Percentiles rank a stretch among this genome's conserved stretches.
Evolutionary conservation across 2,113 vertebrate genomes (phyloP).

Genomic region (Polyodon spathula): DNA sequence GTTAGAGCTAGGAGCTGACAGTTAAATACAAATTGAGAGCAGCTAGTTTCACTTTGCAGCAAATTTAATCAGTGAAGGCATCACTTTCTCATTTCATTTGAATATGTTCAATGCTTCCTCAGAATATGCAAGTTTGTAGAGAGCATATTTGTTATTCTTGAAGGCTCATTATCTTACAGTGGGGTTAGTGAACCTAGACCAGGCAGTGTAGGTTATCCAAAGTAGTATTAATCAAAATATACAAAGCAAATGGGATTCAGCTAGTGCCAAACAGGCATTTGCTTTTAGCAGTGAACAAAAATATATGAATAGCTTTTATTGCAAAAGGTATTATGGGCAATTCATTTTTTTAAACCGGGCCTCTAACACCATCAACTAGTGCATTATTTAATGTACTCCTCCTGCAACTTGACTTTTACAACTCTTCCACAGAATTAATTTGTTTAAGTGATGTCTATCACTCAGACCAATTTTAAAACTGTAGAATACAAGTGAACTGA

Average conservation of each 20-base stretch:
- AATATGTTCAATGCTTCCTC: slow-evolving; percentile 57
- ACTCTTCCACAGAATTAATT: slow-evolving; percentile 59
- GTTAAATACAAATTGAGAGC: slow-evolving; percentile 63
- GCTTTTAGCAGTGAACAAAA: slow-evolving; percentile 54
- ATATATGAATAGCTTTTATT: slow-evolving; percentile 49
- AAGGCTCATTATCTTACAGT: slow-evolving; percentile 88
- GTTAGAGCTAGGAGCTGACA: slow-evolving; percentile 61
- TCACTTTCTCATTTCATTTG: slow-evolving; percentile 70
- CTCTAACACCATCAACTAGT: slow-evolving; percentile 56
- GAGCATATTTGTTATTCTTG: slow-evolving; percentile 74
- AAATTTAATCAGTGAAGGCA: slow-evolving; percentile 70
- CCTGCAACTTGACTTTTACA: slow-evolving; percentile 54
- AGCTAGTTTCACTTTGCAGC: slow-evolving; percentile 50
- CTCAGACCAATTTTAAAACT: slow-evolving; percentile 1
- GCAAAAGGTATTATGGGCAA: slow-evolving; percentile 52
- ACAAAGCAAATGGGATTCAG: slow-evolving; percentile 59
- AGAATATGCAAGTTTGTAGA: slow-evolving; percentile 61
- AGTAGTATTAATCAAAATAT: slow-evolving; percentile 84
- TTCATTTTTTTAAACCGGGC: slow-evolving; percentile 60
- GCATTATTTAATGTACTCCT: slow-evolving; percentile 56
- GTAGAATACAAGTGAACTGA: not conserved
- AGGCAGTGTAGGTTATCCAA: slow-evolving; percentile 50
- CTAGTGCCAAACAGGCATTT: slow-evolving; percentile 56
- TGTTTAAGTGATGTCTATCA: slow-evolving; percentile 40
- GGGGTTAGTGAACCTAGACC: slow-evolving; percentile 66